Evolutionary conservation across 53 echinoderm and acorn worm genomes (phyloP), one percentile per base, ranked within the genome.

Genomic region (Apostichopus leukothele): DNA sequence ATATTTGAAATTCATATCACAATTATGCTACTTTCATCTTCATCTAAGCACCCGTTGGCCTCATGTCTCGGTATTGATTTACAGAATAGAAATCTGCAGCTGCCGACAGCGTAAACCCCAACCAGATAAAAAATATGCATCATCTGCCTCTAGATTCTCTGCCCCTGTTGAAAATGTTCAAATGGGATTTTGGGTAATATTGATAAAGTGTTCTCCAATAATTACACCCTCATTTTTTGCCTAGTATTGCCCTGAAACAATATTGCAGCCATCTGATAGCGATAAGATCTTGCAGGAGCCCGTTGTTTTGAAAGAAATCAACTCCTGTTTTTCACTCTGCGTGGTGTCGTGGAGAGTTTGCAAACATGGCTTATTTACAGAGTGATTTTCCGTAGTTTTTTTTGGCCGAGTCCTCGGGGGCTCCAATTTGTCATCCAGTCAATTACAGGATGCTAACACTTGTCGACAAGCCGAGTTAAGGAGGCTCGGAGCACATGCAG

Each of bases 401-500:
- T 63, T 11, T 16, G 1, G 63, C 20, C 20, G 20, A 59, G 81
- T 55, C 81, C 81, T 55, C 23, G 55, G 16, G 18, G 21, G 21
- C 10, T 81, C 81, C 51, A 53, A 55, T 77, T 77, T 77, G 50
- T 77, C 77, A 77, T 9, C 77, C 52, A 77, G 52, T 77, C 77
- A 39, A 51, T 51, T 81, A 55, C 54, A 81, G 22, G 54, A 81
- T 59, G 81, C 21, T 23, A 81, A 51, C n/a, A 55, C 59, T 57
- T 59, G 59, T 51, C 53, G 18, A 55, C 12, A 54, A 81, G 14
- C 16, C 11, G 20, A 81, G 11, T 81, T 81, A 55, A 57, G 57
- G 57, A 57, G 13, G 18, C 71, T 71, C 18, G 71, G 71, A 71
- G 71, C 71, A 71, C 71, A 39, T 16, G 63, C 16, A 19, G 18